A percentile compares a stretch with the other conserved stretches of the same genome.
phyloP scores from a whole-genome alignment of 2,797 vertebrate genomes.

The Pantherophis alleghaniensis region DNA sequence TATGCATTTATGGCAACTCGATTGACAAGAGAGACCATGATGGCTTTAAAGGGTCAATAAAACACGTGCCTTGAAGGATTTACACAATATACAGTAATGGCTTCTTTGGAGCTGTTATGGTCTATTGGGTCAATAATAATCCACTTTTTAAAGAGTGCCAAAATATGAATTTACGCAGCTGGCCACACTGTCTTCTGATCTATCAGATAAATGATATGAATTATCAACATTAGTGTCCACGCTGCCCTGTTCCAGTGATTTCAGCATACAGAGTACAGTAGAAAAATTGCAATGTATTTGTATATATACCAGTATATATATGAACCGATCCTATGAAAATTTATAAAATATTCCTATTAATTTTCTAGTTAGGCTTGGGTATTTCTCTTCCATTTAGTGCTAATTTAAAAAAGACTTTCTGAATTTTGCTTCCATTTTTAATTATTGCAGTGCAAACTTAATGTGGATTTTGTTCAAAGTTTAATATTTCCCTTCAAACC shows the following conservation, averaged over 20 bases:
- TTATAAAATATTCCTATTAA: neutral
- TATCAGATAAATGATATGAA: slow-evolving; percentile 63
- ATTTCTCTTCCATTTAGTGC: neutral
- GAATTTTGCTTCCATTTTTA: neutral
- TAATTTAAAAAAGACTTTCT: neutral
- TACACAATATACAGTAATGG: slow-evolving; percentile 66
- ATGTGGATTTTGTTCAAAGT: neutral
- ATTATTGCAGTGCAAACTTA: neutral
- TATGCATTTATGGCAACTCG: slow-evolving; percentile 17
- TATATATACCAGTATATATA: too few relatives aligned
- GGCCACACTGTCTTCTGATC: slow-evolving; percentile 58
- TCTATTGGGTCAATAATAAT: slow-evolving; percentile 73
- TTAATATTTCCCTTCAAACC: neutral
- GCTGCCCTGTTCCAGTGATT: slow-evolving; percentile 25
- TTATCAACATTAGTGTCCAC: slow-evolving; percentile 47
- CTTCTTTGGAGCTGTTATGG: slow-evolving; percentile 71
- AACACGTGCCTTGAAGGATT: slow-evolving; percentile 65
- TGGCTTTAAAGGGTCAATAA: slow-evolving; percentile 66
- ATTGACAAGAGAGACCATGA: slow-evolving; percentile 66
- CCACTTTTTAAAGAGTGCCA: slow-evolving; percentile 72
- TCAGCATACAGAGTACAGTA: slow-evolving; percentile 2
- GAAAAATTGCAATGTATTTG: slow-evolving; percentile 24
- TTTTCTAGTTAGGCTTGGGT: neutral
- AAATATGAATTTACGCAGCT: slow-evolving; percentile 70
- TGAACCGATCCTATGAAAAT: neutral